Evolutionary conservation across 1,140 invertebrate species (phyloP).

Genomic region (Drosophila nikananu): DNA sequence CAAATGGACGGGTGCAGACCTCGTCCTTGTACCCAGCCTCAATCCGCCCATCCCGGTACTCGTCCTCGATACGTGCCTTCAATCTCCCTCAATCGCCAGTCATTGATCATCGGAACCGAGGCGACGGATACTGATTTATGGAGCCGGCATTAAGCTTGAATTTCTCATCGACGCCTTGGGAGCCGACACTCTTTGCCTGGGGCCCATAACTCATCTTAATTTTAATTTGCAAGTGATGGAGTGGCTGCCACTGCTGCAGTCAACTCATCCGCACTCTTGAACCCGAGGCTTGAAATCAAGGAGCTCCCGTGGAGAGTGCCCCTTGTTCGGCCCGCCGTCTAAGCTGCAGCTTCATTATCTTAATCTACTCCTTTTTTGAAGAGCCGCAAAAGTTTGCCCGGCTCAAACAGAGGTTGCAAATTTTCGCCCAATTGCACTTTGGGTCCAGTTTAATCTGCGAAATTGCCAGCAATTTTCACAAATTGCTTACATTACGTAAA

Average conservation of each 20-base stretch:
- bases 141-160: slow-evolving; percentile 55
- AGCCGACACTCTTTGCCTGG: slow-evolving; percentile 13
- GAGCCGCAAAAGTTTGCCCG: slow-evolving; percentile 69
- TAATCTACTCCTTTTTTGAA: slow-evolving; percentile 77
- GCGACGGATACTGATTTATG: slow-evolving; percentile 77
- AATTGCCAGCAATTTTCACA: slow-evolving; percentile 82
- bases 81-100: slow-evolving; percentile 63
- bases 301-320: neutral
- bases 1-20: slow-evolving; percentile 15
- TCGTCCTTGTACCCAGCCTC: slow-evolving; percentile 49
- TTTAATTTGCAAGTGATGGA: slow-evolving; percentile 82
- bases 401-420: slow-evolving; percentile 63
- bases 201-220: slow-evolving; percentile 80
- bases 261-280: slow-evolving; percentile 34
- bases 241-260: slow-evolving; percentile 63
- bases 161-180: slow-evolving; percentile 45
- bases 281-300: neutral
- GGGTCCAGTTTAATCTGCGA: slow-evolving; percentile 78
- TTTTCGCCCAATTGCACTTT: slow-evolving; percentile 83
- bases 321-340: too few relatives aligned
- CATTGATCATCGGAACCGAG: slow-evolving; percentile 66
- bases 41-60: slow-evolving; percentile 7
- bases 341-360: slow-evolving; percentile 81
- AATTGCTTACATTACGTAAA: slow-evolving; percentile 84
- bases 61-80: slow-evolving; percentile 72